Base-by-base conservation (phyloP, 1,140 invertebrate species). In the Babylonia areolata region DNA sequence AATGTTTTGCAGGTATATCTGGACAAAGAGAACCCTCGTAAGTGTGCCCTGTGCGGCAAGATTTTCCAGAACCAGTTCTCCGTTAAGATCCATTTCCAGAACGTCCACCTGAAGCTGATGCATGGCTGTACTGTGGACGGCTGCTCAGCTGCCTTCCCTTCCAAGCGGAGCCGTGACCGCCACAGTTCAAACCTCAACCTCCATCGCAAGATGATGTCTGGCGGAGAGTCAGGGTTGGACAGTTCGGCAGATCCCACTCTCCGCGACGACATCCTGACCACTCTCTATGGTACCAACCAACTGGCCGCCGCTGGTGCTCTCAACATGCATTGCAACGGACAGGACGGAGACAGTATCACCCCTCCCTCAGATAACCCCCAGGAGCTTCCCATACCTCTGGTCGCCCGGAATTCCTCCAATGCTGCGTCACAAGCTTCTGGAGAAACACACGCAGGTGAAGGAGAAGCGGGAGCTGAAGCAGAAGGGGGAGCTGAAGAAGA, bases 81-180 rank as follows among this genome's bases (percentile, higher is more conserved):
- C n/a, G 96, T 99, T 0, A 99, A 98, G 94, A 98, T 97, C 0
- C 98, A 99, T 92, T 99, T 98, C 94, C 98, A 98, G 95, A 99
- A 98, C 94, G 97, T 98, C 0, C 98, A 99, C 95, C 96, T 99
- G 71, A 99, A 99, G 94, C 94, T 99, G 85, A 98, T 99, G 97
- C 98, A 99, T 94, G 97, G 97, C 91, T 99, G 98, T 94, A 98
- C 97, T 87, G 97, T 99, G 3, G 97, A 98, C 87, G 98, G 98
- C n/a, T 99, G 98, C 93, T 98, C 97, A 93, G 98, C 98, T 0
- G 97, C 97, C 0, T 99, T 99, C 92, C 97, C 97, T n/a, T 99
- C 98, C 0, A 99, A 98, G 93, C 95, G 98, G 79, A 98, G 97
- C 88, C 96, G 98, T 85, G 98, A 99, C 92, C 95, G 98, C 3